Evolutionary conservation across 2,797 vertebrate genomes (phyloP), one percentile per base, ranked within the genome.

Genomic region (Lindbergichthys nudifrons): DNA sequence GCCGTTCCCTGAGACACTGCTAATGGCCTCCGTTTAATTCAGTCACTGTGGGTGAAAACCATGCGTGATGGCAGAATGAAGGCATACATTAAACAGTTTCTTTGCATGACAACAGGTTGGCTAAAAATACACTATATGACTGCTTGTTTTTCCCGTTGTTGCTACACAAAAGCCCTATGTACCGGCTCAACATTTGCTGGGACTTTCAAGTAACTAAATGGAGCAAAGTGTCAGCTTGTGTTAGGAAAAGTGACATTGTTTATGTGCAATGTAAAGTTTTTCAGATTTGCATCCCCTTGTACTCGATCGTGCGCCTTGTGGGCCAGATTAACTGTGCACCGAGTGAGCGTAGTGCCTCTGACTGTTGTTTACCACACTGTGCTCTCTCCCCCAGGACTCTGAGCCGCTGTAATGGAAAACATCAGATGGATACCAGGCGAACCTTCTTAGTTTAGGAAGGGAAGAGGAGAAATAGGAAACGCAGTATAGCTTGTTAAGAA

Each of bases 331-430:
- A 84, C 78, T 82, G 63, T 46, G 57, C 71, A 71, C 74, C 1
- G 47, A 73, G 82, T 67, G 79, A 90, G 86, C 83, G 82, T 58
- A 62, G 87, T 76, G 82, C 82, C 80, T 81, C 69, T 80, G 83
- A 88, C 78, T 93, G 87, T 92, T 94, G 92, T 93, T 94, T 93
- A 92, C 92, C 83, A 70, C 88, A 52, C 84, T 90, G 71, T 11
- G 77, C 77, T 78, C 58, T 32, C 70, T 92, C 89, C 92, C 93
- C 53, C 75, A 91, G 89, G 83, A 81, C 69, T 50, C 65, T 1
- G 75, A 75, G 82, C 82, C 32, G 80, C 68, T 80, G 80, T 84
- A 84, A 89, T 84, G 88, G 84, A 92, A 92, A 93, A 93, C 87
- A 89, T 92, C 88, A 90, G 86, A 92, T 83, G 83, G 76, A 70